Percentiles rank a stretch among this genome's conserved stretches.
These are phyloP conservation scores for Mylabris phalerata DNA, from an alignment of 1,140 invertebrate genomes.

Conservation along the genomic window DNA sequence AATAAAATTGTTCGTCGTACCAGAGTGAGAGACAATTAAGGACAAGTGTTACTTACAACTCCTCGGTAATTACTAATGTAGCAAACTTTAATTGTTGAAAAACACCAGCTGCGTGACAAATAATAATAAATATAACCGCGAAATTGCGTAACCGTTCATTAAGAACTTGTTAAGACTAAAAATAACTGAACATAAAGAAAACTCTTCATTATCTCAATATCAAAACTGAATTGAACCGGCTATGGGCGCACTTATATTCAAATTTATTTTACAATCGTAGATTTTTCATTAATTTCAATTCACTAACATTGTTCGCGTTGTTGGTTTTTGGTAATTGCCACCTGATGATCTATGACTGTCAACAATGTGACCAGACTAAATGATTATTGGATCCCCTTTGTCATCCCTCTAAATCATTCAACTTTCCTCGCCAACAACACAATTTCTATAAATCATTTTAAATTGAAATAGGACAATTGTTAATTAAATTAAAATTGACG, in stretches of 20 bases:
- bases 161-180: slow-evolving; percentile 19
- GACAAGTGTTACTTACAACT: slow-evolving; percentile 36
- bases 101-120: slow-evolving; percentile 40
- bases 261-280: neutral
- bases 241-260: neutral
- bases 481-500: too few relatives aligned
- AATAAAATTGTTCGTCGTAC: slow-evolving; percentile 27
- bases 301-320: slow-evolving; percentile 1
- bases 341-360: slow-evolving; percentile 13
- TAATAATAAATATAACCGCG: slow-evolving; percentile 37
- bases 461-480: too few relatives aligned
- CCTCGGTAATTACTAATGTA: slow-evolving; percentile 37
- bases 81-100: slow-evolving; percentile 41
- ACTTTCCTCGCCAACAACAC: too few relatives aligned
- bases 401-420: too few relatives aligned
- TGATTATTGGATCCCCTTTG: too few relatives aligned
- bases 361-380: slow-evolving; percentile 6
- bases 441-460: too few relatives aligned
- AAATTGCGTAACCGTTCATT: slow-evolving; percentile 35
- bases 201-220: slow-evolving; percentile 17
- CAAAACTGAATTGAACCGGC: slow-evolving; percentile 10
- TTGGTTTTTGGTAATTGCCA: slow-evolving; percentile 12
- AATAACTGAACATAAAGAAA: slow-evolving; percentile 16
- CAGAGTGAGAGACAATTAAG: slow-evolving; percentile 30
- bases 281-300: slow-evolving; percentile 12